Conservation (phyloP, 2,113 vertebrate species). For the Psittacara wagleri region DNA sequence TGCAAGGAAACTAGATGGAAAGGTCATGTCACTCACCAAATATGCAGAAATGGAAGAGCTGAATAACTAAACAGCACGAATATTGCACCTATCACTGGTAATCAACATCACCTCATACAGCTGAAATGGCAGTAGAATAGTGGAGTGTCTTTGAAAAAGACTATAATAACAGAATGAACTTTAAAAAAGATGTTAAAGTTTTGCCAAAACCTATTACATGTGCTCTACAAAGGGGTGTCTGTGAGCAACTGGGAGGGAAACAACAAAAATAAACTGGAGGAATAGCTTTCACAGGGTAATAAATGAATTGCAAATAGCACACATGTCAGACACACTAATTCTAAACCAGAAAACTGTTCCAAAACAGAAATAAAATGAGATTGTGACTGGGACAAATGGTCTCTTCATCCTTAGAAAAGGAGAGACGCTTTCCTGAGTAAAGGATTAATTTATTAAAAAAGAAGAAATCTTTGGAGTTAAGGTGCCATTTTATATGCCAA, state of each 20-base stretch:
- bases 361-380: background rate
- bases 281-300: background rate
- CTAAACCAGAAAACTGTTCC: background rate
- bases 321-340: background rate
- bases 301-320: slow-evolving; percentile 39
- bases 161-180: background rate
- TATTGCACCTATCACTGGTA: background rate
- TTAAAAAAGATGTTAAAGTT: background rate
- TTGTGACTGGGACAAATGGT: background rate
- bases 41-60: background rate
- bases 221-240: background rate
- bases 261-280: slow-evolving; percentile 10
- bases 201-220: background rate
- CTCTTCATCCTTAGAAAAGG: background rate
- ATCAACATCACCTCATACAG: slow-evolving; percentile 26
- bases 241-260: slow-evolving; percentile 25
- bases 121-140: background rate
- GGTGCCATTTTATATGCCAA: background rate
- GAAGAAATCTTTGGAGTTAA: background rate
- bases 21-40: background rate
- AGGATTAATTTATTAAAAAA: background rate
- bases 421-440: background rate
- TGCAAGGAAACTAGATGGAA: background rate
- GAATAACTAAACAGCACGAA: background rate
- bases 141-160: background rate